phyloP scores from a whole-genome alignment of 1,140 invertebrate species.

The Argopecten irradians region DNA sequence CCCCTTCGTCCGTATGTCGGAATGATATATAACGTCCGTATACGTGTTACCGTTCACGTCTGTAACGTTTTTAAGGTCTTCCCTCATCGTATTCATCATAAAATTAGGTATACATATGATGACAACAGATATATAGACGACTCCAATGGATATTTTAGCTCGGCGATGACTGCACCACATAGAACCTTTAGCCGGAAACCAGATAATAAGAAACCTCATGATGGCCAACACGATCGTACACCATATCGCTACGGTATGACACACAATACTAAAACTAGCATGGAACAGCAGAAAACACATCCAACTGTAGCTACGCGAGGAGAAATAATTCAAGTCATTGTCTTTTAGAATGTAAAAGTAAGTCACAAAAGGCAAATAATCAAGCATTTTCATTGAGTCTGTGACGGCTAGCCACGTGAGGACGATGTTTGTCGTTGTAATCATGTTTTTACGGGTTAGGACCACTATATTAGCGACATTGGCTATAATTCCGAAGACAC shows the following conservation, averaged over 20 bases:
- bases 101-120: slow-evolving; percentile 88
- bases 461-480: slow-evolving; percentile 93
- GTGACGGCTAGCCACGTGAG: slow-evolving; percentile 89
- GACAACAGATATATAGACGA: slow-evolving; percentile 84
- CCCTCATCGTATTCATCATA: slow-evolving; percentile 73
- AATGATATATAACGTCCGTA: slow-evolving; percentile 37
- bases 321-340: slow-evolving; percentile 44
- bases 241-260: slow-evolving; percentile 95
- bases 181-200: slow-evolving; percentile 84
- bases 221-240: slow-evolving; percentile 93
- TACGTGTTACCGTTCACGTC: not conserved
- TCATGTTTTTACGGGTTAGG: slow-evolving; percentile 89
- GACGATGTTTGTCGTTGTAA: slow-evolving; percentile 88
- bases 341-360: slow-evolving; percentile 79
- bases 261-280: slow-evolving; percentile 84
- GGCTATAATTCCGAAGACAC: slow-evolving; percentile 91
- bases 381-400: slow-evolving; percentile 91
- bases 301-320: slow-evolving; percentile 59
- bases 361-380: slow-evolving; percentile 89
- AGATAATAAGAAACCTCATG: slow-evolving; percentile 93
- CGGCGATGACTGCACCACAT: slow-evolving; percentile 85
- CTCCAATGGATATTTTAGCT: slow-evolving; percentile 84
- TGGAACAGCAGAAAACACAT: slow-evolving; percentile 65
- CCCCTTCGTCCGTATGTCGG: slow-evolving; percentile 51
- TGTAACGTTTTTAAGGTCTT: not conserved